Base-by-base conservation (phyloP, 2,113 vertebrate species). In the Xiphophorus maculatus region DNA sequence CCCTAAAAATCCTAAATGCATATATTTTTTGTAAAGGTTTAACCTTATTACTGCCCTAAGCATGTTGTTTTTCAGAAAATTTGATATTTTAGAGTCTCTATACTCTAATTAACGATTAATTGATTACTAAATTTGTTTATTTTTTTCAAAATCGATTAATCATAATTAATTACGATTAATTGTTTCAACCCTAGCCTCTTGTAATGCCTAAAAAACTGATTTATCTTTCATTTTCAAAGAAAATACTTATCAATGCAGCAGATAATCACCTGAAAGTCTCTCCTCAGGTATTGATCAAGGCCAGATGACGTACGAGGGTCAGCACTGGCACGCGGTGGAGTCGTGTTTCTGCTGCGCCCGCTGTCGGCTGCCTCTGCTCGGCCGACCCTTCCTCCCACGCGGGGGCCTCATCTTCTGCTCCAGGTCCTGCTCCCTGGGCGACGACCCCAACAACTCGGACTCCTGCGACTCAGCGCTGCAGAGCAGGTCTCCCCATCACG, bases 321-420 rank as follows among this genome's bases (percentile, higher is more conserved):
- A 97, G 87, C 96, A 97, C 90, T 98, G 97, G 97, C 97, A 98
- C 0, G 97, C 97, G 0, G 93, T 94, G 0, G 95, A 96, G 73
- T 77, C 87, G 0, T 98, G 97, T 76, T 98, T 98, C 94, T 95
- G 96, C 88, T 98, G 97, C 54, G 95, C 94, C 70, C 91, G 93
- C 74, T 98, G 96, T 22, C 90, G 77, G 0, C 91, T 93, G 6
- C 93, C 96, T 29, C 93, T 98, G 28, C 89, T 97, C 71, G 96
- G 97, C 0, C 92, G 90, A 2, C 96, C 96, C 32, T 98, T 98
- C 90, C 93, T 97, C 19, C 97, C 97, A 1, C 95, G 95, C 1
- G 84, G 90, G 0, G 96, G 96, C 1, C 95, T 96, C 28, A 97
- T 98, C 91, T 98, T 95, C 95, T 98, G 96, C 89, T 98, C 97